These are phyloP conservation scores for Chaetops frenatus DNA, from an alignment of 2,113 vertebrate genomes.

Conservation along the genomic window DNA sequence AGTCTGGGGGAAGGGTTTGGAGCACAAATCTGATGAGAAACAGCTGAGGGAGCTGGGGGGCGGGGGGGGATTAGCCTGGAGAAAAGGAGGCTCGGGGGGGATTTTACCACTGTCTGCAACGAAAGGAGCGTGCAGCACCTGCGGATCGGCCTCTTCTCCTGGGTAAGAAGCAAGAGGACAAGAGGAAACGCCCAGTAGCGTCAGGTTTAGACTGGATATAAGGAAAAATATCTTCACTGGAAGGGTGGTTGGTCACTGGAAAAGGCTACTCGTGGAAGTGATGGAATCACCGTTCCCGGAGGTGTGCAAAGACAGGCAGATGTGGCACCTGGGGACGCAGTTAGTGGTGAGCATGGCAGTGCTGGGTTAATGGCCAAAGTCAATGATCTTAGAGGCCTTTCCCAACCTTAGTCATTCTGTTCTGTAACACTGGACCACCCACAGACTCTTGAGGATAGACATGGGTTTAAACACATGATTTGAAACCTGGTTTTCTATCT, in stretches of 20 bases:
- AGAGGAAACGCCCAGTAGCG: not conserved
- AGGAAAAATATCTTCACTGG: not conserved
- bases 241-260: not conserved
- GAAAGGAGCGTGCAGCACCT: not conserved
- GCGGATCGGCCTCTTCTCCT: not conserved
- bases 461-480: not conserved
- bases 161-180: not conserved
- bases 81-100: not conserved
- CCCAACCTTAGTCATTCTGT: not conserved
- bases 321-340: not conserved
- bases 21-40: not conserved
- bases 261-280: not conserved
- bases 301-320: not conserved
- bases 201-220: not conserved
- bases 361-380: not conserved
- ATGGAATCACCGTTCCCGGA: not conserved
- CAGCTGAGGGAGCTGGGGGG: not conserved
- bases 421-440: not conserved
- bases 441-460: not conserved
- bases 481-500: not conserved
- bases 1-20: not conserved
- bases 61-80: not conserved
- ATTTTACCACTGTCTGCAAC: accelerated
- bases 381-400: not conserved
- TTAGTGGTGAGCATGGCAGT: not conserved